Percentiles rank a stretch among this genome's conserved stretches.
phyloP scores from a whole-genome alignment of 1,140 invertebrate genomes.

The Dreissena rostriformis region DNA sequence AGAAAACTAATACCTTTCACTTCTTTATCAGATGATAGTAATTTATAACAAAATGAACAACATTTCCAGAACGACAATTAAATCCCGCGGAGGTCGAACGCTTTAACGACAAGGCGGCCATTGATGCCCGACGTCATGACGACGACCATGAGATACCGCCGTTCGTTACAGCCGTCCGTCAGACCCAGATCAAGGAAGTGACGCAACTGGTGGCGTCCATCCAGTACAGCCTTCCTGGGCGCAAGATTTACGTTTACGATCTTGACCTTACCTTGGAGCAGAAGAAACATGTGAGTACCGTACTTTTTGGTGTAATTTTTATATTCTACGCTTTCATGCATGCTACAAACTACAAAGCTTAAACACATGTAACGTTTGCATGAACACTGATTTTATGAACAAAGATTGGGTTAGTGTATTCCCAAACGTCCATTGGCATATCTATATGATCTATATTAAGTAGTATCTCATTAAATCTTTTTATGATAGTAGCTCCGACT shows the following conservation, averaged over 20 bases:
- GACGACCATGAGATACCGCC: slow-evolving; percentile 56
- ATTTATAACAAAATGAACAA: too few species aligned
- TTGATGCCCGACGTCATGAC: slow-evolving; percentile 12
- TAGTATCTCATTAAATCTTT: too few species aligned
- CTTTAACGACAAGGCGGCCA: slow-evolving; percentile 1
- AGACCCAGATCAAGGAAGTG: slow-evolving; percentile 34
- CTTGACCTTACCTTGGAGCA: slow-evolving; percentile 34
- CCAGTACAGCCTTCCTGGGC: slow-evolving; percentile 28
- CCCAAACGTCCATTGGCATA: too few species aligned
- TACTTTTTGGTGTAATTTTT: not conserved
- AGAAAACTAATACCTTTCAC: not conserved
- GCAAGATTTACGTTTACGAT: slow-evolving; percentile 45
- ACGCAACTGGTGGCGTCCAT: slow-evolving; percentile 45
- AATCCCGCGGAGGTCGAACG: slow-evolving; percentile 24
- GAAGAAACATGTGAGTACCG: slow-evolving; percentile 30
- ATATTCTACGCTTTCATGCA: too few species aligned
- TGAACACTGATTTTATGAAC: too few species aligned
- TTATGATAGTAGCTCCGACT: too few species aligned
- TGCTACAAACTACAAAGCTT: too few species aligned
- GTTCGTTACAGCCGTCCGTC: slow-evolving; percentile 47
- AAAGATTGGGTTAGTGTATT: too few species aligned
- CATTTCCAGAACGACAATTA: slow-evolving; percentile 23
- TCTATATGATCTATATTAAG: too few species aligned
- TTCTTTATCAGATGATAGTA: not conserved
- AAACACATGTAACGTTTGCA: too few species aligned